Evolutionary conservation across 2,113 vertebrate genomes (phyloP), one percentile per base, ranked within the genome.

Genomic region (Felis chaus): DNA sequence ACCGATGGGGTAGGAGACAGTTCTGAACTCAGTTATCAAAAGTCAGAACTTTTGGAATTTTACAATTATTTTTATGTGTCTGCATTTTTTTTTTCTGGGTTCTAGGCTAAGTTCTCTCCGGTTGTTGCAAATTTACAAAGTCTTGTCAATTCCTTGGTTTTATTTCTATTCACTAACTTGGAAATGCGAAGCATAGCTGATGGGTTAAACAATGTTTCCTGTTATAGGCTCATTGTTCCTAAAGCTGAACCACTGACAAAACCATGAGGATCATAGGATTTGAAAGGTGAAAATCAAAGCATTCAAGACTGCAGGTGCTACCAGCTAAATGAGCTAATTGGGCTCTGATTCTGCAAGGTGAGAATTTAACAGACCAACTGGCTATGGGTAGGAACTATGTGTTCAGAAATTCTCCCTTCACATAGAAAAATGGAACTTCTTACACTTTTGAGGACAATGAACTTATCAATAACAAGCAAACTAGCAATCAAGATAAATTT

Each of bases 101-200:
- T 89, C 33, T 39, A 39, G 41, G 19, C n/a, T 21, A 45, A 41
- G 57, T 65, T 94, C n/a, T 92, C 19, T 85, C 55, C 4, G 0
- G 57, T 78, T 79, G 50, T 63, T 71, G 65, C 31, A 85, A 68
- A 85, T 85, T 96, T 89, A 33, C 4, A 76, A 90, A 87, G 41
- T 81, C 39, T 71, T 95, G 39, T 61, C 48, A 91, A 65, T 36
- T 93, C 8, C 21, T 89, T 76, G 36, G 5, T n/a, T 97, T 91
- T 93, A 83, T 78, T 97, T 96, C 80, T 87, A 91, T 41, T 97
- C 23, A 29, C 91, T 92, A 95, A 61, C 23, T 95, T 90, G 81
- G 88, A 97, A 97, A 68, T 31, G 1, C 36, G 61, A 97, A 76
- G 81, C 69, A 33, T 68, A 29, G 36, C 36, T 63, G 25, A 88